A percentile compares a stretch with the other conserved stretches of the same genome.
These are phyloP conservation scores for Alethe castanea DNA, from an alignment of 2,113 vertebrate species.

Conservation along the genomic window DNA sequence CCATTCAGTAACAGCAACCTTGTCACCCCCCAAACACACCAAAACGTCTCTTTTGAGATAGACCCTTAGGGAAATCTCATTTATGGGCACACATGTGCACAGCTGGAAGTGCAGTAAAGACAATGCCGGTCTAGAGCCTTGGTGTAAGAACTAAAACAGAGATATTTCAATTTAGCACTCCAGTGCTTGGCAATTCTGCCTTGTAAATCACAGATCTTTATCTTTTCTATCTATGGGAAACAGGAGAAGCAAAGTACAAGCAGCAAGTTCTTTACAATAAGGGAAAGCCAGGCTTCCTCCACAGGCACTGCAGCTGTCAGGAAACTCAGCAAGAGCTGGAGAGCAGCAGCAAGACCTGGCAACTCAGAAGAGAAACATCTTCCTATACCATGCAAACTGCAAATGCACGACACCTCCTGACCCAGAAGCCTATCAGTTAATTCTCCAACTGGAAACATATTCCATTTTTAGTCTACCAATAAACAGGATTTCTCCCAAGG, in stretches of 20 bases:
- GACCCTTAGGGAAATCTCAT: neutral
- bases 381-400: fast-evolving
- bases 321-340: neutral
- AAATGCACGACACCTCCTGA: fast-evolving
- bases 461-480: neutral
- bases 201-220: neutral
- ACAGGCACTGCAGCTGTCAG: neutral
- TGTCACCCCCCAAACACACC: neutral
- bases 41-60: neutral
- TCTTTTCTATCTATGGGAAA: neutral
- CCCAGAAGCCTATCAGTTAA: neutral
- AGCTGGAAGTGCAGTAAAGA: neutral
- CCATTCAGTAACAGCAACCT: neutral
- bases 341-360: neutral
- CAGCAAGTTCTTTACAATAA: neutral
- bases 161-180: neutral
- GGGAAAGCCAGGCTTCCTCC: neutral
- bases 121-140: fast-evolving
- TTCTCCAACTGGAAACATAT: neutral
- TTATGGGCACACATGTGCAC: neutral
- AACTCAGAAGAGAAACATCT: neutral
- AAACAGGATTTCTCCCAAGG: neutral
- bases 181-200: neutral
- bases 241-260: neutral
- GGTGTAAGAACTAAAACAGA: neutral